A percentile compares a stretch with the other conserved stretches of the same genome.
Conservation (phyloP, 2,113 vertebrate genomes). For the Sakesphorus luctuosus region DNA sequence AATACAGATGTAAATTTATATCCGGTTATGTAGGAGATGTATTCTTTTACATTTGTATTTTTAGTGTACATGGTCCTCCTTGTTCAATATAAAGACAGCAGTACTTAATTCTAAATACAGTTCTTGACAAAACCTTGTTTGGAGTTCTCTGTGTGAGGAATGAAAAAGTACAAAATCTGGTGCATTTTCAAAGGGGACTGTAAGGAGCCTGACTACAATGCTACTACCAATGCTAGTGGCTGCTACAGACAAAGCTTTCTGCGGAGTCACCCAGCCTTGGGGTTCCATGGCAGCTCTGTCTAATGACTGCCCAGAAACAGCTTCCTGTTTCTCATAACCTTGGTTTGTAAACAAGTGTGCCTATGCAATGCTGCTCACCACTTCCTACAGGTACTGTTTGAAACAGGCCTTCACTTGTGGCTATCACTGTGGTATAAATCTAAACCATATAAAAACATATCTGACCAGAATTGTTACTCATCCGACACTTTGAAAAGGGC, state of each 20-base stretch:
- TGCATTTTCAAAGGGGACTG: background rate
- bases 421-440: background rate
- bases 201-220: no score
- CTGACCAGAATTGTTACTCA: background rate
- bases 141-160: fast-evolving
- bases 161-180: background rate
- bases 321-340: background rate
- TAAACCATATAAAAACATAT: background rate
- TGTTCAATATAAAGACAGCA: background rate
- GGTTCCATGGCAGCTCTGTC: background rate
- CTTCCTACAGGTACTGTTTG: background rate
- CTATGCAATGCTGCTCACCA: fast-evolving
- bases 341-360: background rate
- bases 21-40: background rate
- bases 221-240: fast-evolving
- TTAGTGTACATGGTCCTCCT: background rate
- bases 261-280: background rate
- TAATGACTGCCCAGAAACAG: fast-evolving
- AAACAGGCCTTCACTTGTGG: background rate
- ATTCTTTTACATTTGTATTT: background rate
- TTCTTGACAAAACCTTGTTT: background rate
- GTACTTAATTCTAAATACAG: background rate
- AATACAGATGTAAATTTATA: background rate
- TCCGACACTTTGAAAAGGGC: background rate
- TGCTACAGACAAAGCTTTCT: background rate